Conservation (phyloP, 1,140 invertebrate genomes). For the Papilio glaucus region DNA sequence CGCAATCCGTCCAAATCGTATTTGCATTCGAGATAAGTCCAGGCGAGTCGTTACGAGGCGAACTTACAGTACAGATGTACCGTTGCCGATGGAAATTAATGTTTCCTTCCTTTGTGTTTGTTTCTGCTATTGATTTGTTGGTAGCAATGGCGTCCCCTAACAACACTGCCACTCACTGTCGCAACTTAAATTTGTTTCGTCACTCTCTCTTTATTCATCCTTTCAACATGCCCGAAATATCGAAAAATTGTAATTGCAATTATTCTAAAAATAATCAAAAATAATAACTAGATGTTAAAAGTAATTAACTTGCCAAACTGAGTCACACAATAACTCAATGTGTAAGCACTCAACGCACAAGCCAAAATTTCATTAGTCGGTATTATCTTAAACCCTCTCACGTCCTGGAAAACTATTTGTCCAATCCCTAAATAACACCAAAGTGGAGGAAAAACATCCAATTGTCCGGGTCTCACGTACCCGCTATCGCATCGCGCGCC, state of each 20-base stretch:
- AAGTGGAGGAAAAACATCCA: slow-evolving; percentile 33
- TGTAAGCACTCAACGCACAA: slow-evolving; percentile 8
- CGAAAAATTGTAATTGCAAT: neutral
- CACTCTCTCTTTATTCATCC: too few relatives aligned
- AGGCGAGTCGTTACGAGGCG: slow-evolving; percentile 22
- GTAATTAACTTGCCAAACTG: neutral
- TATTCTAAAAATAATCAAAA: neutral
- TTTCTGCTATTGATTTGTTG: neutral
- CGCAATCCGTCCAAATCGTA: slow-evolving; percentile 39
- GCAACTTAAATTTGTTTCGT: too few relatives aligned
- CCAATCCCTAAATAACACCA: slow-evolving; percentile 35
- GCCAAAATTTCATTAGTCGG: slow-evolving; percentile 28
- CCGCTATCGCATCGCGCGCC: slow-evolving; percentile 20
- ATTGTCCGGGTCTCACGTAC: slow-evolving; percentile 28
- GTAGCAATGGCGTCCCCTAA: too few relatives aligned
- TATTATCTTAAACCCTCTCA: slow-evolving; percentile 36
- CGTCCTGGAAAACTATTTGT: slow-evolving; percentile 34
- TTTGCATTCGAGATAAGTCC: slow-evolving; percentile 39
- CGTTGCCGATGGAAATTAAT: slow-evolving; percentile 19
- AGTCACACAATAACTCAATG: neutral
- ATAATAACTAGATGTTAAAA: neutral
- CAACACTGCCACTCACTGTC: too few relatives aligned
- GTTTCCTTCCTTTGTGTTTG: neutral
- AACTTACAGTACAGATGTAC: slow-evolving; percentile 29
- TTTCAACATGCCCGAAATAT: too few relatives aligned